Base-by-base conservation (phyloP, 2,113 vertebrate species). In the Brienomyrus brachyistius region DNA sequence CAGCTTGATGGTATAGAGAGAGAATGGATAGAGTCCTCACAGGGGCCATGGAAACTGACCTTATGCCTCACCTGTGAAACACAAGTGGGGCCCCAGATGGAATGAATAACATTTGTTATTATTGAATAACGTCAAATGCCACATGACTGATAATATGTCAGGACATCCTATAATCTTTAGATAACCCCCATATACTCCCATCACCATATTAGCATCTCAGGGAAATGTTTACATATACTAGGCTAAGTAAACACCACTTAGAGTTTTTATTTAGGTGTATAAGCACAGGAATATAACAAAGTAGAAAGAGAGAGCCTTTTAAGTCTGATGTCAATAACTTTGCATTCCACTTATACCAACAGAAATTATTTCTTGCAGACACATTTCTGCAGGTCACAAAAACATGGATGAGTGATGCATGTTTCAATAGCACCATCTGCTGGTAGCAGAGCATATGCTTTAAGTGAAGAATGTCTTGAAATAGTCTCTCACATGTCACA, bases 351-450 rank as follows among this genome's bases (percentile, higher is more conserved):
- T 50, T 74, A 23, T 45, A 27, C 27, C 45, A 66, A 62, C 47
- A 48, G 59, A 88, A 88, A 88, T 50, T 19, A 48, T 48, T 40
- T 82, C 17, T 82, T 82, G 35, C 40, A 70, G 62, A 31, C 21
- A 82, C 40, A 17, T 43, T 82, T 27, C 3, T n/a, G n/a, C 59
- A 23, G 31, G 84, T 66, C 89, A 66, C 48, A 51, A 13, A 70
- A 10, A 5, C 45, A 70, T 17, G 51, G 31, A 47, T 87, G 45
- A 6, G 10, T 15, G 21, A 87, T 40, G 40, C 31, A 77, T 51
- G 84, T 66, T 43, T 90, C 17, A 31, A 87, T 74, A 87, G 89
- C 89, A n/a, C 89, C 89, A 51, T 52, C 89, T 90, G 84, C 84
- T 87, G 89, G 59, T 51, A 13, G 10, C 50, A 59, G 23, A 45